Conservation (phyloP, 2,888 invertebrate genomes). For the Muscina levida region DNA sequence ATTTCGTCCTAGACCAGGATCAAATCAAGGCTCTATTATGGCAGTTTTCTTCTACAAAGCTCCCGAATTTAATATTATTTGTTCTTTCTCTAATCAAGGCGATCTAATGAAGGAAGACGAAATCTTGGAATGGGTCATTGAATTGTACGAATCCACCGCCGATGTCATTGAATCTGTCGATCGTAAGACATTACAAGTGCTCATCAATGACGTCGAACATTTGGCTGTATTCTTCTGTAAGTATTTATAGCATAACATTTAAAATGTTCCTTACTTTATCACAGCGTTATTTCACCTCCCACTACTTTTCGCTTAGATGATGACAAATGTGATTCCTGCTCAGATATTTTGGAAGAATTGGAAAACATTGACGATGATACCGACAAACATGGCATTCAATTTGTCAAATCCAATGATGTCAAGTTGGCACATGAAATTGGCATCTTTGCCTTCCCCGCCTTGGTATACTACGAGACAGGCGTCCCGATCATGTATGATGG, state of each 20-base stretch:
- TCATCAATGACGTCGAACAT: slow-evolving; percentile 94
- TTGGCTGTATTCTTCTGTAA: slow-evolving; percentile 95
- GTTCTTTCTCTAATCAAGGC: too few species aligned
- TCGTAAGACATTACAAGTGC: slow-evolving; percentile 91
- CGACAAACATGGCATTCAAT: slow-evolving; percentile 94
- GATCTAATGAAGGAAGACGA: slow-evolving; percentile 95
- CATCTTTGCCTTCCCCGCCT: slow-evolving; percentile 94
- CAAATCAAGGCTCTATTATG: too few species aligned
- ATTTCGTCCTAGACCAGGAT: too few species aligned
- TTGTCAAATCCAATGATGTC: slow-evolving; percentile 94
- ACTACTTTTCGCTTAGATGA: slow-evolving; percentile 83
- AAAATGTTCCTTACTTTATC: not conserved
- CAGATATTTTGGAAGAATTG: slow-evolving; percentile 90
- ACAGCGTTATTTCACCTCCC: not conserved
- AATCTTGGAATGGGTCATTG: slow-evolving; percentile 93
- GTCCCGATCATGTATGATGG: slow-evolving; percentile 97
- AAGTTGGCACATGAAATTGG: slow-evolving; percentile 94
- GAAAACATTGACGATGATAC: slow-evolving; percentile 96
- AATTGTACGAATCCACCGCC: slow-evolving; percentile 90
- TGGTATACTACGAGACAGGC: slow-evolving; percentile 95
- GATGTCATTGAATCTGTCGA: slow-evolving; percentile 96
- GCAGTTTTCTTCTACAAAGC: too few species aligned
- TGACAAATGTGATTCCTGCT: slow-evolving; percentile 92
- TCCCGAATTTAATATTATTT: too few species aligned
- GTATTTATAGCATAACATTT: not conserved